Evolutionary conservation across 2,888 invertebrate species (phyloP), one percentile per base, ranked within the genome.

Genomic region (Subacronicta megacephala): DNA sequence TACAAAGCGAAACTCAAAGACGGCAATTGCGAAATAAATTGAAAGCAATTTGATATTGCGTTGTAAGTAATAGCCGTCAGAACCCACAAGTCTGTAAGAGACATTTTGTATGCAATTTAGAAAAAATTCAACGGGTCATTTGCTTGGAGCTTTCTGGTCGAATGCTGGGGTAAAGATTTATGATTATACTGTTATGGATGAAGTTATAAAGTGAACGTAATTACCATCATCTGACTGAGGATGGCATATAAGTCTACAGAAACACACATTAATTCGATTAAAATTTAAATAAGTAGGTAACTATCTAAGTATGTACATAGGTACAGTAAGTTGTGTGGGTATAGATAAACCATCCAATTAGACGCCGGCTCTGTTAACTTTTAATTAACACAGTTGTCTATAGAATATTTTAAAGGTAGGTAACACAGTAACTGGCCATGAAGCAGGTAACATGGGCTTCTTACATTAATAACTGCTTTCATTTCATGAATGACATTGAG

Each of bases 41-140:
- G 93, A 93, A 92, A 94, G 94, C 93, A 93, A 94, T 94, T 94
- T 94, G 92, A 94, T 94, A 94, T 94, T 93, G 92, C 92, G 92
- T 92, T 91, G 93, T 94, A 93, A 93, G 93, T 94, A 93, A 93
- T 93, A 93, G 92, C 92, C 90, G 89, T 90, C 93, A 88, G 88
- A 82, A 89, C 83, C 89, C 87, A 83, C 87, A 85, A 87, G 83
- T 84, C 89, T 91, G 90, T 86, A 81, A 77, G 81, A 85, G 90
- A 90, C 90, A 85, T 90, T 90, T 89, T 88, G 89, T 90, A 90
- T 90, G 90, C 90, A 90, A 89, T 88, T 88, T 89, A 82, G 85
- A 84, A 84, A 84, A 85, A 74, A 78, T 82, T 81, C 78, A 83
- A 82, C 86, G 87, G 87, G 82, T 87, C 89, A 87, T 88, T 89